Percentiles rank a stretch among this genome's conserved stretches.
phyloP scores from a whole-genome alignment of 1,140 invertebrate genomes.

The Hirudo medicinalis region DNA sequence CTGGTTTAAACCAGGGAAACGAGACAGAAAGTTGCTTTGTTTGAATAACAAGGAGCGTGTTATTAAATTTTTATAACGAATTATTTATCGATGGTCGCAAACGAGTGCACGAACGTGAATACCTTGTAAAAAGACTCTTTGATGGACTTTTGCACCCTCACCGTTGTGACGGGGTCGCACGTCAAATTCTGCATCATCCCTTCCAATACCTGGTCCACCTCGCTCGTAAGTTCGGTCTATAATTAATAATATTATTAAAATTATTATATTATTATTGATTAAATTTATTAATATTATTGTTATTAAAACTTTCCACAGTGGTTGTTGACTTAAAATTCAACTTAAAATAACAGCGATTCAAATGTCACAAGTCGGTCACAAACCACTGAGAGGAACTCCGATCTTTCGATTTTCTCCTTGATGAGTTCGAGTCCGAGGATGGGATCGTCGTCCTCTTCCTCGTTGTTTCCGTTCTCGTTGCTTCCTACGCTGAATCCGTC shows the following conservation, averaged over 20 bases:
- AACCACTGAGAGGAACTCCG: background rate
- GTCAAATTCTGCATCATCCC: background rate
- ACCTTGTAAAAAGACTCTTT: background rate
- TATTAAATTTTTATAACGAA: no score
- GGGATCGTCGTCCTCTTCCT: background rate
- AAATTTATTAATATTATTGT: no score
- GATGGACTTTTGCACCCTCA: background rate
- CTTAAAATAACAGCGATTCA: no score
- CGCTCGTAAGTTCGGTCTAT: background rate
- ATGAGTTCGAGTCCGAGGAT: background rate
- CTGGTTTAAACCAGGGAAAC: background rate
- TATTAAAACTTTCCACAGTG: no score
- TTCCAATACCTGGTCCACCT: background rate
- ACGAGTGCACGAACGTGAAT: no score
- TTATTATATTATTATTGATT: no score
- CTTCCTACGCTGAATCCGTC: no score
- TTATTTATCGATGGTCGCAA: no score
- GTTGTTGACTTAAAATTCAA: no score
- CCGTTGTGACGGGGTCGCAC: background rate
- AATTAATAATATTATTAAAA: no score
- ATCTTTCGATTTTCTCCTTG: slow-evolving; percentile 1
- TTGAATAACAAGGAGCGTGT: no score
- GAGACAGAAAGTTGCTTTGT: background rate
- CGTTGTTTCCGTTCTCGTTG: background rate
- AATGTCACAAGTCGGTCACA: background rate